Evolutionary conservation across 2,113 vertebrate species (phyloP), one percentile per base, ranked within the genome.

Genomic region (Nothobranchius kuhntae): DNA sequence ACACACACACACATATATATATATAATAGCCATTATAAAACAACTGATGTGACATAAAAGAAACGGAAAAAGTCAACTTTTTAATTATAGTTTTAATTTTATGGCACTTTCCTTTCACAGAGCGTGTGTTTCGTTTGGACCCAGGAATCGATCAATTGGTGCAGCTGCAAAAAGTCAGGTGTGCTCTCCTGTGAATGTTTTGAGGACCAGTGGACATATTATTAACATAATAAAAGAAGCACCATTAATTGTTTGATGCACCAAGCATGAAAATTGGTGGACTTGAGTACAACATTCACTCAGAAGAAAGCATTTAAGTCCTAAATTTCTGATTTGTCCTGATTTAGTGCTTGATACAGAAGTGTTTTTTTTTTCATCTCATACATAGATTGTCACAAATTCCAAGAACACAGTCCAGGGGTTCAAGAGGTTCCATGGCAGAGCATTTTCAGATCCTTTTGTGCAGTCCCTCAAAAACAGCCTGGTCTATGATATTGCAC

Each of bases 141-240:
- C 97, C 73, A 94, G 98, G 89, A 99, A 97, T 80, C 95, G 97
- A 77, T 95, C 95, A 0, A 94, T 98, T 65, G 97, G 97, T 57
- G 96, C 96, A 62, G 97, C 97, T 77, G 97, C 97, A 36, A 99
- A 99, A 91, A 98, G 96, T 89, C 97, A 98, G 95, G 97, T 98
- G 92, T 82, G 91, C 75, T 55, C 71, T 44, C 7, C n/a, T 30
- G 0, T 12, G 15, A 12, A 12, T 21, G 15, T 13, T 26, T 6
- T 15, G 0, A 14, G 35, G 0, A 40, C 14, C 45, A 1, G 30
- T 48, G 17, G 51, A 11, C 44, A 44, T 45, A 42, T 38, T 4
- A 21, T 30, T 3, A 30, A 4, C 30, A 13, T 10, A n/a, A 3
- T 30, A 9, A 44, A 40, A 64, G 10, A 48, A 17, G 8, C 7